Conservation (phyloP, 2,113 vertebrate species). For the Alethe castanea region DNA sequence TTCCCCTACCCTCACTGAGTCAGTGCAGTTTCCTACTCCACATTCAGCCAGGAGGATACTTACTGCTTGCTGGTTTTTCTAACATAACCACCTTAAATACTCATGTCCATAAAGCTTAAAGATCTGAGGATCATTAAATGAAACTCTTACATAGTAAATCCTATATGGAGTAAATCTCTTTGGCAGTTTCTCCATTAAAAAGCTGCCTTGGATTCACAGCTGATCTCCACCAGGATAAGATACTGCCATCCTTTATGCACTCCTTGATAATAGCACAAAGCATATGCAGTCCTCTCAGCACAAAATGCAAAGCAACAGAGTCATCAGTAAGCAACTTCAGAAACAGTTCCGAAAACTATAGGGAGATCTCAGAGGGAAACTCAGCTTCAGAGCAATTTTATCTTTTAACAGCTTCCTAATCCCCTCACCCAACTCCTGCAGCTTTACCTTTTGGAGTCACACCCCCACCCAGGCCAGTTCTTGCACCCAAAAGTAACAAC, state of each 20-base stretch:
- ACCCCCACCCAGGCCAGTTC: not conserved
- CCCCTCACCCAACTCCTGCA: not conserved
- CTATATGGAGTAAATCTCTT: slow-evolving; percentile 1
- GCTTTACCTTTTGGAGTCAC: not conserved
- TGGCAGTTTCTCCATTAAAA: slow-evolving; percentile 15
- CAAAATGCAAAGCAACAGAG: not conserved
- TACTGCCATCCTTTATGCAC: not conserved
- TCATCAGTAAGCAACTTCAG: not conserved
- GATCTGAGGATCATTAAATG: slow-evolving; percentile 31
- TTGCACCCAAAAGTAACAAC: not conserved
- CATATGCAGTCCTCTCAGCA: not conserved
- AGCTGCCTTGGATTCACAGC: not conserved
- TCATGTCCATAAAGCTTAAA: slow-evolving; percentile 34
- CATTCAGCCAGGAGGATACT: not conserved
- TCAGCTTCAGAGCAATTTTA: slow-evolving; percentile 49
- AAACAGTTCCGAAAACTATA: not conserved
- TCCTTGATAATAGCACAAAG: not conserved
- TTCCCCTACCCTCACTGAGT: not conserved
- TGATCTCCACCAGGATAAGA: slow-evolving; percentile 36
- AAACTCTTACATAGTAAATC: slow-evolving; percentile 1
- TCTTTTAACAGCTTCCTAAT: slow-evolving; percentile 61
- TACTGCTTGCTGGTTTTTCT: not conserved
- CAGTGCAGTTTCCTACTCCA: not conserved
- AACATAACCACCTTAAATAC: slow-evolving; percentile 25
- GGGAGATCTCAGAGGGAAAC: slow-evolving; percentile 32